These are phyloP conservation scores for Drosophila bifasciata DNA, from an alignment of 1,140 invertebrate genomes.

Conservation along the genomic window DNA sequence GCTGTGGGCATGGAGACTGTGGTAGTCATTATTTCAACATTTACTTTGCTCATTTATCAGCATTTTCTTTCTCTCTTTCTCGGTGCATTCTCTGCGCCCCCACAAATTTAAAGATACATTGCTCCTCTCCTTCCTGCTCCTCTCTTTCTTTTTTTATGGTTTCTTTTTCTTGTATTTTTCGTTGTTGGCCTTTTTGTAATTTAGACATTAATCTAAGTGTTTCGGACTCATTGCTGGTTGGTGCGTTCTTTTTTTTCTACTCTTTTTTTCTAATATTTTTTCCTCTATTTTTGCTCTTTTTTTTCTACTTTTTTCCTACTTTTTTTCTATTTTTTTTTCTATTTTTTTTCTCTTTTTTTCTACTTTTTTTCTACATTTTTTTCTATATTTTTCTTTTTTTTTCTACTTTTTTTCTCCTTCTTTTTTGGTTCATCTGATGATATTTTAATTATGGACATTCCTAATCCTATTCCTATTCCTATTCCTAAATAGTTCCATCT, in stretches of 20 bases:
- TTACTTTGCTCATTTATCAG: conserved; percentile 78
- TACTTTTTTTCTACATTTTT: no score
- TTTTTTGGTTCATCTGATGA: neutral
- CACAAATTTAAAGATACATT: conserved; percentile 38
- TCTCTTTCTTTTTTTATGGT: neutral
- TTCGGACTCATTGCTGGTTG: conserved; percentile 28
- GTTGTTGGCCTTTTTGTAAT: conserved; percentile 53
- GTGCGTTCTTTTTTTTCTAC: neutral
- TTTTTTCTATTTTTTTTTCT: no score
- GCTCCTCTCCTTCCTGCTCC: no score
- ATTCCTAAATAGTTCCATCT: no score
- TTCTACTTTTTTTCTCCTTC: no score
- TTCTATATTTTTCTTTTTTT: no score
- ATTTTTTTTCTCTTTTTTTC: no score
- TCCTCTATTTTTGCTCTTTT: no score
- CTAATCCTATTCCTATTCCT: no score
- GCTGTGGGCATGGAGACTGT: neutral
- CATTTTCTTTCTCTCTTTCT: conserved; percentile 55
- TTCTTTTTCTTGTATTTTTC: conserved; percentile 23
- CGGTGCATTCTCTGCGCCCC: conserved; percentile 59
- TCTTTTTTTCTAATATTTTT: no score
- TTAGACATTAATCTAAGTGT: conserved; percentile 68
- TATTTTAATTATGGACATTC: conserved; percentile 15
- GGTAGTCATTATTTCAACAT: conserved; percentile 72
- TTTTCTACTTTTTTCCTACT: no score